Conservation (phyloP, 1,140 invertebrate genomes). For the Drosophila mayri region DNA sequence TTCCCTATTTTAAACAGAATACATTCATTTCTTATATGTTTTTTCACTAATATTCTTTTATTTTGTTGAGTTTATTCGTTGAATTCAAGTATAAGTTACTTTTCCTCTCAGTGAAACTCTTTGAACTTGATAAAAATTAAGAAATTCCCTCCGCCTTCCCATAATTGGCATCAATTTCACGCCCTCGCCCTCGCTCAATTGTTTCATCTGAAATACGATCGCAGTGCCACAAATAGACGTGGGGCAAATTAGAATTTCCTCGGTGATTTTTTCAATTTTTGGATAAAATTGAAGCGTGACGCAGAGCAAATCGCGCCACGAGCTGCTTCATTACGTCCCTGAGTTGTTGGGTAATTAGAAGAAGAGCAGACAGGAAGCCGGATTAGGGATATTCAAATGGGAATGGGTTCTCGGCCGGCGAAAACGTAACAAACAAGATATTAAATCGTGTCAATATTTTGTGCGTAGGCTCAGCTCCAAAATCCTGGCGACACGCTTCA, state of each 20-base stretch:
- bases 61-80: not conserved
- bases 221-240: conserved; percentile 51
- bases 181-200: conserved; percentile 66
- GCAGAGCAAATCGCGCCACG: conserved; percentile 66
- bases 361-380: conserved; percentile 31
- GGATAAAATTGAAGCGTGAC: conserved; percentile 69
- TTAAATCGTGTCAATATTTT: conserved; percentile 61
- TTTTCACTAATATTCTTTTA: not conserved
- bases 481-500: conserved; percentile 35
- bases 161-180: conserved; percentile 75
- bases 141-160: conserved; percentile 14
- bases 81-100: not conserved
- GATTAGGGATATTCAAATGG: conserved; percentile 63
- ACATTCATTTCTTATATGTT: not conserved
- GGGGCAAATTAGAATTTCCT: conserved; percentile 42
- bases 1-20: not conserved
- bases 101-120: conserved; percentile 1
- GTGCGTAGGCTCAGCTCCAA: conserved; percentile 19
- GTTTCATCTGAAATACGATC: conserved; percentile 76
- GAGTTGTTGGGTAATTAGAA: conserved; percentile 73
- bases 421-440: conserved; percentile 48
- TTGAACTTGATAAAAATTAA: conserved; percentile 27
- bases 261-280: conserved; percentile 67
- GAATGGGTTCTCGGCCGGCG: conserved; percentile 14
- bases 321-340: conserved; percentile 72